Conservation (phyloP, 2,113 vertebrate genomes). For the Passer montanus region DNA sequence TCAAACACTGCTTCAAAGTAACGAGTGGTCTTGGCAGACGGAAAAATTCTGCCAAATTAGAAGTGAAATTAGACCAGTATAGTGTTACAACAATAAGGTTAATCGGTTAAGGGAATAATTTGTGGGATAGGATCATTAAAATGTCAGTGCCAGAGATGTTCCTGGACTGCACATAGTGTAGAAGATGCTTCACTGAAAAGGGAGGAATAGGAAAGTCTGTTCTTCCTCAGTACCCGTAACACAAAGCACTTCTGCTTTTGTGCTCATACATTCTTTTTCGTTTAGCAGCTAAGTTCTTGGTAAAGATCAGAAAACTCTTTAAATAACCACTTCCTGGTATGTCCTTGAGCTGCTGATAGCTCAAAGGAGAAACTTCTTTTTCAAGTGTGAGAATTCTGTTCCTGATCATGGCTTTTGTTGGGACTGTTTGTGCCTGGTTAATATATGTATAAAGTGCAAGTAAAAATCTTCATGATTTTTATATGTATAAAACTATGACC, state of each 20-base stretch:
- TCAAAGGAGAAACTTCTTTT: background rate
- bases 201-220: background rate
- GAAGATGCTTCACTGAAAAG: background rate
- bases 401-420: conserved; percentile 14
- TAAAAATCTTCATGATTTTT: conserved; percentile 5
- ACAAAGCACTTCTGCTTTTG: background rate
- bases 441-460: background rate
- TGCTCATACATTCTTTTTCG: conserved; percentile 36
- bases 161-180: background rate
- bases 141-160: background rate
- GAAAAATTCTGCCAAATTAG: background rate
- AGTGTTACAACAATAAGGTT: background rate
- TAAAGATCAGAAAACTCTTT: conserved; percentile 53
- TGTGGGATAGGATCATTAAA: background rate
- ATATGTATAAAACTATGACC: background rate
- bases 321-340: conserved; percentile 40
- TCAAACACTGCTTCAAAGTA: background rate
- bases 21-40: background rate
- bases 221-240: background rate
- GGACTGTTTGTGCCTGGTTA: background rate
- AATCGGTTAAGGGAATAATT: background rate
- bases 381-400: conserved; percentile 12
- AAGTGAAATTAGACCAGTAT: background rate
- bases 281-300: conserved; percentile 30
- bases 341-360: conserved; percentile 33